phyloP scores from a whole-genome alignment of 1,140 invertebrate species.

The Ladona fulva region DNA sequence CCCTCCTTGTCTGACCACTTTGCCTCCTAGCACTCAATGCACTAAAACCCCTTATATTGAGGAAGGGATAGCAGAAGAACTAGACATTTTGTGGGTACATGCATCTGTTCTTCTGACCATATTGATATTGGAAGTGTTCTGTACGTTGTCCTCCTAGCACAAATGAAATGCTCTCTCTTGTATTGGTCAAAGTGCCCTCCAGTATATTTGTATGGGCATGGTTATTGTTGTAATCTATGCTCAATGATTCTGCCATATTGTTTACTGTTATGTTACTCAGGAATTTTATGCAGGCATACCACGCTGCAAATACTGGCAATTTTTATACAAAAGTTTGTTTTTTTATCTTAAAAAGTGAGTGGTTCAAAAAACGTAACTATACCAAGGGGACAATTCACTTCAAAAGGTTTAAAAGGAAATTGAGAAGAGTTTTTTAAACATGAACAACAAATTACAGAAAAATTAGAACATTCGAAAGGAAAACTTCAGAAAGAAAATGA shows the following conservation, averaged over 20 bases:
- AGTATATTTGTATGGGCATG: conserved; percentile 1
- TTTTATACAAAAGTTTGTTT: not conserved
- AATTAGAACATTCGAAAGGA: not conserved
- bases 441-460: not conserved
- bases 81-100: not conserved
- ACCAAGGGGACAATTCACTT: not conserved
- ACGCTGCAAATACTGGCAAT: not conserved
- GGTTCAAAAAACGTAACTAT: not conserved
- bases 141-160: conserved; percentile 3
- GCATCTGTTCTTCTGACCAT: not conserved
- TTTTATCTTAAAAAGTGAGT: not conserved
- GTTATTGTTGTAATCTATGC: conserved; percentile 7
- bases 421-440: not conserved
- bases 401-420: not conserved
- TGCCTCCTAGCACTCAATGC: conserved; percentile 7
- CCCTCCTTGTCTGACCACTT: not conserved
- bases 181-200: conserved; percentile 7
- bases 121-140: conserved; percentile 10
- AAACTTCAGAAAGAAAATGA: not conserved
- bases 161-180: conserved; percentile 1
- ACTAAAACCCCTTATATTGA: not conserved
- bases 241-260: conserved; percentile 9
- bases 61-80: conserved; percentile 7
- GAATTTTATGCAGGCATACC: conserved; percentile 1
- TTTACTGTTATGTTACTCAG: conserved; percentile 10